Base-by-base conservation (phyloP, 2,113 vertebrate genomes). In the Chascanopsetta lugubris region DNA sequence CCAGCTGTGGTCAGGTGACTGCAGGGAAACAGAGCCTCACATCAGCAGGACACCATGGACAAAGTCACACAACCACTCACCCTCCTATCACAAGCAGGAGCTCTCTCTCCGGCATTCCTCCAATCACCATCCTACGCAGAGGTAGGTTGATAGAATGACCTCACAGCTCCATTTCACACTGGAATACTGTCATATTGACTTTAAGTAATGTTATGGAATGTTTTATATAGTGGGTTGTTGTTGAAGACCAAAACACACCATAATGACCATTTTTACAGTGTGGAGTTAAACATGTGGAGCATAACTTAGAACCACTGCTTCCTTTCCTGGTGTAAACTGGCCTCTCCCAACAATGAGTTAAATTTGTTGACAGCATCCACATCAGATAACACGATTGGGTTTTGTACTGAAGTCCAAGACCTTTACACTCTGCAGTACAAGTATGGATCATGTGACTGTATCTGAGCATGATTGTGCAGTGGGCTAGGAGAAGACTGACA, bases 121-220 rank as follows among this genome's bases (percentile, higher is more conserved):
- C 93, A 0, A 91, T 95, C 85, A 94, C 77, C 34, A 95, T 95
- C 61, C 93, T 93, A 0, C 91, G 84, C 69, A 93, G 91, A 81
- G 83, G 88, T 3, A 93, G 91, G 6, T 20, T n/a, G 38, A n/a
- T n/a, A n/a, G n/a, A n/a, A n/a, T n/a, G n/a, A n/a, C n/a, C n/a
- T n/a, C n/a, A n/a, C n/a, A n/a, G n/a, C n/a, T n/a, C n/a, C n/a
- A n/a, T n/a, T n/a, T n/a, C n/a, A n/a, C n/a, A n/a, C n/a, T n/a
- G n/a, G n/a, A n/a, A n/a, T n/a, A n/a, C n/a, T n/a, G n/a, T n/a
- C n/a, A n/a, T n/a, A n/a, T n/a, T n/a, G n/a, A n/a, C n/a, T n/a
- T n/a, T n/a, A n/a, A n/a, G 42, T 17, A 17, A 36, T 8, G 11
- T 24, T 54, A 17, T 46, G 5, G 6, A 22, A 34, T 27, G 21